phyloP scores from a whole-genome alignment of 1,140 invertebrate genomes.

The Euura lappo region DNA sequence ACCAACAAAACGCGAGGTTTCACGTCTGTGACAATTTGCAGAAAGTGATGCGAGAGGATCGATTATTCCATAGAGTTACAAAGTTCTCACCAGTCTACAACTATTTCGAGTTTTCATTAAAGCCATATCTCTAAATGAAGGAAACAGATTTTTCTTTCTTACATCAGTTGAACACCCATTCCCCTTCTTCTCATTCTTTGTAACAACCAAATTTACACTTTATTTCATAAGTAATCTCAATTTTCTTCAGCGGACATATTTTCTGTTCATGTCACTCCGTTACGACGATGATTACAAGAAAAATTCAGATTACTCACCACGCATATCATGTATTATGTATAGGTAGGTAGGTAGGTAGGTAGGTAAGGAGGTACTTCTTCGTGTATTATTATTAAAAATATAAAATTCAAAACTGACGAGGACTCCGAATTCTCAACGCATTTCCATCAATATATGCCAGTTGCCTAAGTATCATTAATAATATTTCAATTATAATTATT shows the following conservation, averaged over 20 bases:
- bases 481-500: background rate
- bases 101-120: background rate
- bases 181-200: background rate
- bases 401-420: background rate
- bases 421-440: background rate
- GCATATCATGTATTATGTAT: background rate
- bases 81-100: background rate
- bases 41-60: no score
- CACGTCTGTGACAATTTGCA: no score
- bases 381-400: background rate
- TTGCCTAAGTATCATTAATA: background rate
- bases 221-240: background rate
- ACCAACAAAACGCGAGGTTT: no score
- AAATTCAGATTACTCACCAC: background rate
- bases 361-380: background rate
- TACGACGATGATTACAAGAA: background rate
- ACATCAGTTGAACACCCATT: background rate
- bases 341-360: no score
- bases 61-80: background rate
- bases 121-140: background rate
- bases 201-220: background rate
- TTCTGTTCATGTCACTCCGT: background rate
- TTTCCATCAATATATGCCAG: background rate
- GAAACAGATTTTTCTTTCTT: background rate
- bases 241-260: background rate